Evolutionary conservation across 2,113 vertebrate genomes (phyloP).

Genomic region (Isurus oxyrinchus): DNA sequence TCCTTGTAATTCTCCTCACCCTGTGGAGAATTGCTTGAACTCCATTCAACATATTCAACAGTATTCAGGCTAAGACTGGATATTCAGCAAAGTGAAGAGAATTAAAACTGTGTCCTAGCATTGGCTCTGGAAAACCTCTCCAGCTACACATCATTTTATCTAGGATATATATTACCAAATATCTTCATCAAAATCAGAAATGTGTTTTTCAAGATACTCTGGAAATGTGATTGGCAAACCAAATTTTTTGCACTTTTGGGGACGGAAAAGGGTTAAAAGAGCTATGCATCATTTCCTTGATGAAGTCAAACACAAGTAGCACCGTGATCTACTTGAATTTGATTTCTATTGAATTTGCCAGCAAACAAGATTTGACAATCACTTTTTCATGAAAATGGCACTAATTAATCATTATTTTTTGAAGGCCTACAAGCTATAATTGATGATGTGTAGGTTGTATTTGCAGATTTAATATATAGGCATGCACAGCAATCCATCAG

Average conservation of each 20-base stretch:
- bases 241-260: neutral
- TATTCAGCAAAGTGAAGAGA: no score
- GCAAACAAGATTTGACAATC: neutral
- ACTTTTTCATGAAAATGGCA: neutral
- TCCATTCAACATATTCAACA: no score
- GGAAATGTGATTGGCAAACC: neutral
- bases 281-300: neutral
- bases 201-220: neutral
- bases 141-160: no score
- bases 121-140: no score
- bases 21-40: no score
- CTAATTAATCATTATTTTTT: neutral
- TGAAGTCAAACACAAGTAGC: neutral
- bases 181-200: no score
- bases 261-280: neutral
- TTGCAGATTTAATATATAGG: neutral
- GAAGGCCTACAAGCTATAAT: neutral
- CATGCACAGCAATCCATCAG: neutral
- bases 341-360: neutral
- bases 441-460: neutral
- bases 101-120: no score
- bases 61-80: no score
- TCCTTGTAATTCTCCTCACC: no score
- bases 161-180: no score
- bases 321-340: neutral